Percentiles rank a stretch among this genome's conserved stretches.
Evolutionary conservation across 2,888 invertebrate genomes (phyloP).

Genomic region (Boloria euphrosyne): DNA sequence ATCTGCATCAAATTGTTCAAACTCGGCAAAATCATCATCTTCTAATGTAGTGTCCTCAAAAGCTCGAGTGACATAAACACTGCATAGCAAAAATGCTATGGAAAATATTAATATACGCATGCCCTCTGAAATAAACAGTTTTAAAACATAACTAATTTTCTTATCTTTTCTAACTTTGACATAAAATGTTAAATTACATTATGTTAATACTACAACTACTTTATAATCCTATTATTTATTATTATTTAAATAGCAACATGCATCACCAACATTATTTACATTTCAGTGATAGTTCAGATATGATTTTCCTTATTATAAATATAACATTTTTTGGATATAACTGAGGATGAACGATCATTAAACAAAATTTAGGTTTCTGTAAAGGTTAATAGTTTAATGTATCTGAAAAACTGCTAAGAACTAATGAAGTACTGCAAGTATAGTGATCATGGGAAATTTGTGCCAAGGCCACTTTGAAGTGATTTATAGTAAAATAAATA

Average conservation of each 20-base stretch:
- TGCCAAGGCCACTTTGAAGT: neutral
- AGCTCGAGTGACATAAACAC: conserved; percentile 57
- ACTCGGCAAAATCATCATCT: conserved; percentile 97
- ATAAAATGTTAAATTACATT: neutral
- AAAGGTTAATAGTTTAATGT: neutral
- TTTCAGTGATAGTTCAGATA: conserved; percentile 1
- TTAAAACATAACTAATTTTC: neutral
- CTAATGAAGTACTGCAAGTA: too few relatives aligned
- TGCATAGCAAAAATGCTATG: conserved; percentile 59
- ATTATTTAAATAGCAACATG: neutral
- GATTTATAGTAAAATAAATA: neutral
- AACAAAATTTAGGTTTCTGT: neutral
- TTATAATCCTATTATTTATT: neutral
- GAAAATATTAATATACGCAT: conserved; percentile 64
- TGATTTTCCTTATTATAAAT: neutral
- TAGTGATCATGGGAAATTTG: neutral
- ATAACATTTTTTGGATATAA: neutral
- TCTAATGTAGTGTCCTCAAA: conserved; percentile 77
- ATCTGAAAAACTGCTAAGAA: too few relatives aligned
- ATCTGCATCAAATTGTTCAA: conserved; percentile 92
- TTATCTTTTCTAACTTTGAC: neutral
- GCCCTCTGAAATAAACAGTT: conserved; percentile 8
- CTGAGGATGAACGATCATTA: neutral
- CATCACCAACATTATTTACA: conserved; percentile 5
- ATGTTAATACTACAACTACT: neutral